Evolutionary conservation across 2,113 vertebrate species (phyloP).

Genomic region (Columbina picui): DNA sequence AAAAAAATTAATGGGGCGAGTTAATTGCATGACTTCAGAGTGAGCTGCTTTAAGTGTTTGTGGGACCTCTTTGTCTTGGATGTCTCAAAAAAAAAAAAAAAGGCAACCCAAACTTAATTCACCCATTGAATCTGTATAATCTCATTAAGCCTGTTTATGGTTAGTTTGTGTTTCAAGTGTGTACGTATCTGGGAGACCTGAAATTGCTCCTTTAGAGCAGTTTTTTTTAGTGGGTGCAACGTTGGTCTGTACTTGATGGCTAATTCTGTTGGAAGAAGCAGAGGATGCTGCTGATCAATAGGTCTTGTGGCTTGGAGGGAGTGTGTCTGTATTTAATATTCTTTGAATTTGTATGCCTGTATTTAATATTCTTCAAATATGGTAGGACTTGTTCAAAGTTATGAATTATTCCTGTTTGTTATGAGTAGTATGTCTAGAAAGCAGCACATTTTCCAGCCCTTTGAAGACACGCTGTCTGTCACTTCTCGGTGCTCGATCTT

Average conservation of each 20-base stretch:
- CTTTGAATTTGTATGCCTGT: background rate
- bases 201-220: conserved; percentile 4
- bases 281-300: background rate
- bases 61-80: conserved; percentile 1
- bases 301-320: background rate
- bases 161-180: conserved; percentile 16
- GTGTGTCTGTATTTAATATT: background rate
- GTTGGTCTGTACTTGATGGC: background rate
- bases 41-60: background rate
- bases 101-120: background rate
- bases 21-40: background rate
- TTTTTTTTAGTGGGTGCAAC: background rate
- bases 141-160: background rate
- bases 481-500: background rate
- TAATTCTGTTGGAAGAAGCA: background rate
- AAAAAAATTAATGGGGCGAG: background rate
- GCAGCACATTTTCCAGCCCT: conserved; percentile 17
- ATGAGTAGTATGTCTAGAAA: conserved; percentile 9
- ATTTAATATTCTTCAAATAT: background rate
- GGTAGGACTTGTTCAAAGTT: background rate
- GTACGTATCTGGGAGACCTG: background rate
- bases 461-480: conserved; percentile 38
- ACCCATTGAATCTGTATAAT: conserved; percentile 9
- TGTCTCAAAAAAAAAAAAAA: background rate
- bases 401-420: conserved; percentile 41